Base-by-base conservation (phyloP, 2,888 invertebrate species). In the Ametastegia equiseti region DNA sequence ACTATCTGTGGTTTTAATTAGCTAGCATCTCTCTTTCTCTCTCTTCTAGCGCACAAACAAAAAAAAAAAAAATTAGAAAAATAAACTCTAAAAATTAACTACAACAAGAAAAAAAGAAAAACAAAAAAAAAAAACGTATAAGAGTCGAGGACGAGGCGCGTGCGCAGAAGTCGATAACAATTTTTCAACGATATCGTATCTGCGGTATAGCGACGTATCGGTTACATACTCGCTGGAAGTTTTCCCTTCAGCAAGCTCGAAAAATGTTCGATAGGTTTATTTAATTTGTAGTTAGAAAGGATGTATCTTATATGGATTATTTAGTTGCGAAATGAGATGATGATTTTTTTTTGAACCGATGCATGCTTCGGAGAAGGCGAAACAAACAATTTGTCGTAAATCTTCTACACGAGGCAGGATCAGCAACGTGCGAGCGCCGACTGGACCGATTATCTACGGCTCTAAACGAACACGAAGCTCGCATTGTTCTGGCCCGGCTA, bases 1-100 rank as follows among this genome's bases (percentile, higher is more conserved):
- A 91, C 91, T 88, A 90, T 91, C 90, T 90, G 89, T 88, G 91
- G 91, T 91, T 91, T 91, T 91, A 91, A 91, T 91, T 91, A 91
- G 91, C 90, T 85, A 86, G 86, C 65, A 39, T 65, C 71, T 19
- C 57, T 54, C 77, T n/a, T n/a, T n/a, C n/a, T n/a, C n/a, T n/a
- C n/a, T 75, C 42, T 54, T 45, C 75, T 13, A 69, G 15, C 79
- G 36, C 42, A 71, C 73, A 80, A 27, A 73, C n/a, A 45, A 73
- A 47, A 15, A 13, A 57, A 9, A 19, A n/a, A n/a, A n/a, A n/a
- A n/a, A n/a, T n/a, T n/a, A n/a, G n/a, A n/a, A n/a, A n/a, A n/a
- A n/a, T n/a, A n/a, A n/a, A n/a, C n/a, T n/a, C n/a, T n/a, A n/a
- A n/a, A n/a, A n/a, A n/a, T n/a, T 23, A 9, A 23, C 23, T 3